phyloP scores from a whole-genome alignment of 2,113 vertebrate genomes.

The Machaerirhynchus nigripectus region DNA sequence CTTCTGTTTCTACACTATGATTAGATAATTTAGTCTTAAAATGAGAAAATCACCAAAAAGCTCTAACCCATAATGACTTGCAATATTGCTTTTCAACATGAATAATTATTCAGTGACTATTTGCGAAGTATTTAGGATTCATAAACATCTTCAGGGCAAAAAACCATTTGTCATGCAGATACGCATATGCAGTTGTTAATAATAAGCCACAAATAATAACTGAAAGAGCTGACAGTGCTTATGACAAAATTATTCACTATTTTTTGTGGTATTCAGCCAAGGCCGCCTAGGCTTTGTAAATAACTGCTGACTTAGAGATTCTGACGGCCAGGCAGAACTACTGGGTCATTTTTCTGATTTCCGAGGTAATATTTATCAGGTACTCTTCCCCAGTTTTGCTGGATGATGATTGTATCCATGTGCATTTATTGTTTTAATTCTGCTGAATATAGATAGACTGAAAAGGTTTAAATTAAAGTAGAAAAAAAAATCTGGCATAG shows the following conservation, averaged over 20 bases:
- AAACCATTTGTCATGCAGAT: neutral
- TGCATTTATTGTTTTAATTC: neutral
- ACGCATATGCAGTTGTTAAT: neutral
- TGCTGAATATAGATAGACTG: neutral
- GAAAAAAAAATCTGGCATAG: neutral
- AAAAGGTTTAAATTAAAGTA: neutral
- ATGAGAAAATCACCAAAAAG: neutral
- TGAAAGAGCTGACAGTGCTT: neutral
- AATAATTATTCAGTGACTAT: neutral
- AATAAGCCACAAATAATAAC: conserved; percentile 1
- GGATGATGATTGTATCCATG: neutral
- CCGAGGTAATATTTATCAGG: neutral
- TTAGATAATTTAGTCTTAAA: neutral
- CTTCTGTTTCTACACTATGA: neutral
- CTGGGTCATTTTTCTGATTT: neutral
- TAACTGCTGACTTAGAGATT: neutral
- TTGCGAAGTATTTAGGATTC: neutral
- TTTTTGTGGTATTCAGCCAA: neutral
- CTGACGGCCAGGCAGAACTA: neutral
- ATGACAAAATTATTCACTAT: neutral
- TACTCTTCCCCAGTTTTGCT: neutral
- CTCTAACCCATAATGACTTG: neutral
- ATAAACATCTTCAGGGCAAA: neutral
- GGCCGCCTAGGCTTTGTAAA: neutral
- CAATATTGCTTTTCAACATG: neutral